Percentiles rank a stretch among this genome's conserved stretches.
phyloP scores from a whole-genome alignment of 2,888 invertebrate species.

The Noctua fimbriata region DNA sequence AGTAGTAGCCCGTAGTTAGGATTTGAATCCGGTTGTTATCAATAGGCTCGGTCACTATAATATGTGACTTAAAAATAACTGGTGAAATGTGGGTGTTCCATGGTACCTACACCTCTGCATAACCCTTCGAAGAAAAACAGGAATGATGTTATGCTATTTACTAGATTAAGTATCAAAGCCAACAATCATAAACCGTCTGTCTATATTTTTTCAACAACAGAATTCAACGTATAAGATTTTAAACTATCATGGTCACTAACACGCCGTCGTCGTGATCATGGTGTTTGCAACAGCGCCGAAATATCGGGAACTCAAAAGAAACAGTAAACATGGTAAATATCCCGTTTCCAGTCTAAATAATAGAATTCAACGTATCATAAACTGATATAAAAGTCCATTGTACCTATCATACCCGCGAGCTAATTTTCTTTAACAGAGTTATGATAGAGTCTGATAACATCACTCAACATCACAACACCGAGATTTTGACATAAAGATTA shows the following conservation, averaged over 20 bases:
- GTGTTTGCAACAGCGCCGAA: too few species aligned
- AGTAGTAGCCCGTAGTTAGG: background rate
- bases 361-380: background rate
- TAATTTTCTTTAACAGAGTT: conserved; percentile 40
- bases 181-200: background rate
- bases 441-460: conserved; percentile 44
- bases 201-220: background rate
- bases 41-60: background rate
- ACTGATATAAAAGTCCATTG: background rate
- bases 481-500: conserved; percentile 59
- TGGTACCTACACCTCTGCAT: background rate
- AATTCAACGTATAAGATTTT: background rate
- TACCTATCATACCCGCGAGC: background rate
- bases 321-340: too few species aligned
- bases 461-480: conserved; percentile 54
- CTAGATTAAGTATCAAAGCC: background rate
- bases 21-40: background rate
- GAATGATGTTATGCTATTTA: background rate
- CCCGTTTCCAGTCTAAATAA: too few species aligned
- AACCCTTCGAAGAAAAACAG: background rate
- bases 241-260: too few species aligned
- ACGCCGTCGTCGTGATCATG: too few species aligned
- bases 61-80: background rate
- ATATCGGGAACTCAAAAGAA: too few species aligned
- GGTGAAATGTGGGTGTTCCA: background rate